Base-by-base conservation (phyloP, 2,113 vertebrate genomes). In the Lucifuga dentata region DNA sequence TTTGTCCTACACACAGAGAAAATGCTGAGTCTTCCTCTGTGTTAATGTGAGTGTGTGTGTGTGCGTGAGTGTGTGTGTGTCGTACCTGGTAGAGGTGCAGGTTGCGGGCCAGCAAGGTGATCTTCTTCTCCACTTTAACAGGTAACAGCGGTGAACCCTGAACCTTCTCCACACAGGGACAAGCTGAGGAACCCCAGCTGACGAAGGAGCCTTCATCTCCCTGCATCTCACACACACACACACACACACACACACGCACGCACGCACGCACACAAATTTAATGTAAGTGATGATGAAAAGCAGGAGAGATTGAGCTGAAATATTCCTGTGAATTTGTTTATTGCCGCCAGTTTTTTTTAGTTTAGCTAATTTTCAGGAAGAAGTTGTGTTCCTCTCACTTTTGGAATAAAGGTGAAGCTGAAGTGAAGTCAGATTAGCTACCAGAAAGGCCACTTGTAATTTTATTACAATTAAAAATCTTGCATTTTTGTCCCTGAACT, bases 151-250 rank as follows among this genome's bases (percentile, higher is more conserved):
- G 84, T 17, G 94, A 94, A 39, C 95, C 95, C 74, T 95, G 95
- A 24, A 99, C 93, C 44, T 90, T 90, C 65, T 96, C 93, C 51
- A 99, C 95, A n/a, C 97, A 99, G 0, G 97, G 97, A 83, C 97
- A 99, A 0, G 96, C 92, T 16, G 90, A 91, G 2, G 95, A 85
- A 11, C 96, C 95, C 93, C 87, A 89, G 74, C 53, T 94, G 38
- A 86, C 81, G 33, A 90, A 92, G 17, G 78, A 75, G 48, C 92
- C 95, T 56, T 96, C 92, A 0, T 94, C 94, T 32, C 90, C 93
- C 92, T 95, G 89, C 20, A 50, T 32, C 9, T 12, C n/a, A 17
- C 49, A 50, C 32, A 49, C 38, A 38, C 29, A 19, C 33, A 49
- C 7, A 56, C 13, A 70, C 40, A 68, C 16, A 59, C 10, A 57